Evolutionary conservation across 2,888 invertebrate genomes (phyloP).

Genomic region (Nemoura dubitans): DNA sequence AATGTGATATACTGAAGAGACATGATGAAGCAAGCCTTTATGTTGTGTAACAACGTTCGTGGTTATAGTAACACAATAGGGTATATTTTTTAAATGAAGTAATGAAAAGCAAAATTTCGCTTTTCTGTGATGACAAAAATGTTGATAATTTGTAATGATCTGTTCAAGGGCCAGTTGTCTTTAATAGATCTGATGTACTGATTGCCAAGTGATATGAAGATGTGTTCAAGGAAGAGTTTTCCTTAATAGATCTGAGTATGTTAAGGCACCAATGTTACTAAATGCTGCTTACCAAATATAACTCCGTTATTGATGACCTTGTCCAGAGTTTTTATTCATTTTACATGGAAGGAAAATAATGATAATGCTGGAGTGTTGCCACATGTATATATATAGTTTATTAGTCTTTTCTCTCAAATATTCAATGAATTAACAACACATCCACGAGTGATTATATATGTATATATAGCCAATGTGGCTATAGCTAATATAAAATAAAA

Average conservation of each 20-base stretch:
- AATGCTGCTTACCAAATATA: not conserved
- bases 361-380: not conserved
- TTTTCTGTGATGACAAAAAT: no score
- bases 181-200: slow-evolving; percentile 34
- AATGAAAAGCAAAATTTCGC: no score
- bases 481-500: not conserved
- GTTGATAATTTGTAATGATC: not conserved
- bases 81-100: no score
- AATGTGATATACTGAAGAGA: not conserved
- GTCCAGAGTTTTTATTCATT: no score
- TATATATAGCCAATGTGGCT: not conserved
- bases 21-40: not conserved
- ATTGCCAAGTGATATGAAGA: slow-evolving; percentile 17
- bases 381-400: slow-evolving; percentile 14
- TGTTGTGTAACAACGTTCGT: no score
- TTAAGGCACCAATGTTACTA: not conserved
- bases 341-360: not conserved
- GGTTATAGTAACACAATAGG: no score
- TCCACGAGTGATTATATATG: not conserved
- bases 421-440: not conserved
- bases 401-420: slow-evolving; percentile 22
- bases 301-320: not conserved
- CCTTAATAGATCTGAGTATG: slow-evolving; percentile 48
- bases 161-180: slow-evolving; percentile 36
- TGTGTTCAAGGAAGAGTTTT: slow-evolving; percentile 48